Base-by-base conservation (phyloP, 2,113 vertebrate genomes). In the Rhinopithecus roxellana region DNA sequence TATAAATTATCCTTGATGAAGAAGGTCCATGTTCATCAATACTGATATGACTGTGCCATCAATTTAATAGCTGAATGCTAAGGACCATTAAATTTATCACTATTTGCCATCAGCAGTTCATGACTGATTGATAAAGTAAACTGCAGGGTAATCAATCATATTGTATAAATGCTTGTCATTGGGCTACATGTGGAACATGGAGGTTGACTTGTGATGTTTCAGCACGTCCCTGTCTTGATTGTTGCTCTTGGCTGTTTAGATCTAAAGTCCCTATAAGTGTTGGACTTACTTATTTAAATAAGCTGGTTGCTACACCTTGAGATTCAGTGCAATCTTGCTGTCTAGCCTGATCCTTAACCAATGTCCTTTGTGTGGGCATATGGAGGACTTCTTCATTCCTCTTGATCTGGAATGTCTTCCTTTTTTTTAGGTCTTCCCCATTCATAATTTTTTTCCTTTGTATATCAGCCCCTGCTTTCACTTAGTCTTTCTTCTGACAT, bases 121-220 rank as follows among this genome's bases (percentile, higher is more conserved):
- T 77, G 64, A 90, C 64, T 98, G 97, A 98, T 13, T 97, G 97
- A 98, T 97, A 98, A 91, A 95, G 93, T 59, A 95, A 98, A 96
- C 59, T 95, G 45, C 38, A 92, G 86, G 9, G 50, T 93, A 89
- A 97, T 98, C 86, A 97, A 77, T 98, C 96, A 85, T 93, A 91
- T 85, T 98, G 79, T 95, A 59, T 96, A 97, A 98, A 96, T 32
- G 78, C 59, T 96, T 57, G 86, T 97, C 67, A 57, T 77, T 30
- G 50, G 82, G 93, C 78, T 67, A 43, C 78, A 91, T 27, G 8
- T 80, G 70, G 27, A 90, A 61, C 95, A 85, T 74, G 79, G 96
- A 97, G 80, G 89, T 89, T 94, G 50, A 78, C 95, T 97, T 61
- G 25, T 52, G 64, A 85, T 69, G 79, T 83, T 84, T 78, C 13